Percentiles rank a stretch among this genome's conserved stretches.
These are phyloP conservation scores for Drosophila nasuta DNA, from an alignment of 1,140 invertebrate species.

Conservation along the genomic window DNA sequence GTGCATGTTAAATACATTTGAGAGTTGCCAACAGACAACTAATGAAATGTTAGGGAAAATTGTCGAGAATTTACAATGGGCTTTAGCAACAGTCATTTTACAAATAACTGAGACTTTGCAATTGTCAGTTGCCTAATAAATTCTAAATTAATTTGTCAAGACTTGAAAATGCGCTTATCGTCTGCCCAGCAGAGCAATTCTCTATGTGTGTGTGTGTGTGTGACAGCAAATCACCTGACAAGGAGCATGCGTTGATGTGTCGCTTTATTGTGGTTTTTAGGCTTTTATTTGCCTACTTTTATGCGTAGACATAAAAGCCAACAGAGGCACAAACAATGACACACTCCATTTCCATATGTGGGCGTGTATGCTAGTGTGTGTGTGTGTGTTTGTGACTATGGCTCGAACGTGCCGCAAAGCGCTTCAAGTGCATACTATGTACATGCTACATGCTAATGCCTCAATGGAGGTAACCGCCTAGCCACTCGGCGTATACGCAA, in stretches of 20 bases:
- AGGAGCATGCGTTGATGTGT: conserved; percentile 47
- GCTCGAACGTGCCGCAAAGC: conserved; percentile 61
- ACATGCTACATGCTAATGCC: conserved; percentile 60
- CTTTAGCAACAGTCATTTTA: conserved; percentile 26
- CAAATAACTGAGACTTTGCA: conserved; percentile 50
- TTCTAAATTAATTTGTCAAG: conserved; percentile 67
- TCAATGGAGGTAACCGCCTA: conserved; percentile 55
- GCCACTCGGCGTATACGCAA: conserved; percentile 57
- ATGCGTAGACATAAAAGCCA: conserved; percentile 68
- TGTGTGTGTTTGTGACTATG: conserved; percentile 36
- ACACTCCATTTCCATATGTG: not conserved
- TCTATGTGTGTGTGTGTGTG: conserved; percentile 6
- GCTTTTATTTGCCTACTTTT: conserved; percentile 77
- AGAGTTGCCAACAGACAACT: not conserved
- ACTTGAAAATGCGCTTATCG: conserved; percentile 67
- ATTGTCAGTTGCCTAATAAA: conserved; percentile 54
- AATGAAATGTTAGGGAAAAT: not conserved
- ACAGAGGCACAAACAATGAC: conserved; percentile 17
- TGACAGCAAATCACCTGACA: conserved; percentile 20
- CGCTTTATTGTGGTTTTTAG: conserved; percentile 74
- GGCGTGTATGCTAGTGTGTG: conserved; percentile 7
- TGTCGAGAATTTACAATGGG: not conserved
- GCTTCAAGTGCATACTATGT: conserved; percentile 62
- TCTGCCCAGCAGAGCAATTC: conserved; percentile 21
- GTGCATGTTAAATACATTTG: not conserved